Evolutionary conservation across 2,113 vertebrate genomes (phyloP).

Genomic region (Engystomops pustulosus): DNA sequence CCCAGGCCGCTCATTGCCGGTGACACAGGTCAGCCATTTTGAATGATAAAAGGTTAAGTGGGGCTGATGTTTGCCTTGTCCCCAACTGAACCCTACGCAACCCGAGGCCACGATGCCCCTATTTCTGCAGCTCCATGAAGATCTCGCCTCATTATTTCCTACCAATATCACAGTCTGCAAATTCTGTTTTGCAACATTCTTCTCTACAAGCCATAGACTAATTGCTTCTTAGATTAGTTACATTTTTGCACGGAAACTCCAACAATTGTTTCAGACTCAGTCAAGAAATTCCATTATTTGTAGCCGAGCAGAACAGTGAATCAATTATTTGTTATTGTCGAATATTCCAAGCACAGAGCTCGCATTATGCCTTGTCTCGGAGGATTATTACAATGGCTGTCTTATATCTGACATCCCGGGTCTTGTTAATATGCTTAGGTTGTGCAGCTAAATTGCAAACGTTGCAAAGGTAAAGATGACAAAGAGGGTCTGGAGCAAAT

Average conservation of each 20-base stretch:
- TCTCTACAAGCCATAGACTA: slow-evolving; percentile 46
- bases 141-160: slow-evolving; percentile 8
- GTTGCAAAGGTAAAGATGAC: neutral
- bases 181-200: neutral
- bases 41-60: slow-evolving; percentile 52
- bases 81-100: slow-evolving; percentile 30
- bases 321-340: slow-evolving; percentile 49
- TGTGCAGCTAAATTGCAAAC: neutral
- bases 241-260: slow-evolving; percentile 15
- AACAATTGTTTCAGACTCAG: slow-evolving; percentile 30
- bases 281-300: slow-evolving; percentile 37
- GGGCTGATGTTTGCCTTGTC: slow-evolving; percentile 46
- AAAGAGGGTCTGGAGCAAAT: neutral
- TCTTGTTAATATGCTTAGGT: neutral
- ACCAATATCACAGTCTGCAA: slow-evolving; percentile 35
- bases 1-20: slow-evolving; percentile 1
- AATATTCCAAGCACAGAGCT: slow-evolving; percentile 2
- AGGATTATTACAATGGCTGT: slow-evolving; percentile 27
- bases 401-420: neutral
- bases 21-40: slow-evolving; percentile 32
- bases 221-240: slow-evolving; percentile 41
- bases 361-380: slow-evolving; percentile 29
- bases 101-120: neutral
- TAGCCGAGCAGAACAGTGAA: slow-evolving; percentile 24
- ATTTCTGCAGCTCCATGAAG: neutral